A percentile compares a stretch with the other conserved stretches of the same genome.
These are phyloP conservation scores for Vulpes lagopus DNA, from an alignment of 2,113 vertebrate species.

Conservation along the genomic window DNA sequence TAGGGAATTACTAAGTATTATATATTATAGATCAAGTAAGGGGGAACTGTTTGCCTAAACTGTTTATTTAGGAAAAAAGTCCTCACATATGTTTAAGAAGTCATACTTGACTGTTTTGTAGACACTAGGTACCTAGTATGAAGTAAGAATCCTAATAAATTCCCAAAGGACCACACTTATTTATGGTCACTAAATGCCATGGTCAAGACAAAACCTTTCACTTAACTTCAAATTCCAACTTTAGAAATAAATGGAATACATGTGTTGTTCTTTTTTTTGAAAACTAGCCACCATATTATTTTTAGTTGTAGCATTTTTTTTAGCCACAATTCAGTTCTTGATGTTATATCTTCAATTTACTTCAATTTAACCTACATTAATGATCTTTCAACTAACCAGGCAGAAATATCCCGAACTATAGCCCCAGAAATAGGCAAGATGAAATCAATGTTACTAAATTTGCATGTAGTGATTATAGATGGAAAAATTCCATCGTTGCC, in stretches of 20 bases:
- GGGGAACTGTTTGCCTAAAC: not conserved
- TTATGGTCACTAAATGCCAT: not conserved
- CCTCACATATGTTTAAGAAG: not conserved
- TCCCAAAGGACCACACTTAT: not conserved
- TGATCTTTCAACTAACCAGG: conserved; percentile 47
- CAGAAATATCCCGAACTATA: conserved; percentile 55
- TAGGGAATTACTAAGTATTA: not conserved
- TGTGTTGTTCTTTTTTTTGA: not conserved
- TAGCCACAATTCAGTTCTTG: conserved; percentile 3
- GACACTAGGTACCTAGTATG: not conserved
- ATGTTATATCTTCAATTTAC: conserved; percentile 32
- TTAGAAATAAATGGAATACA: not conserved
- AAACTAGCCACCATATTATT: not conserved
- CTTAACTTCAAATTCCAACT: not conserved
- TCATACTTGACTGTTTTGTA: not conserved
- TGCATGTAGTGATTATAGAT: conserved; percentile 56
- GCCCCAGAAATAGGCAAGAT: conserved; percentile 63
- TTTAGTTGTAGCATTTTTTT: not conserved
- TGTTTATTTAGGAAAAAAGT: not conserved
- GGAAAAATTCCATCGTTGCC: conserved; percentile 73
- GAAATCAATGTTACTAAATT: conserved; percentile 65
- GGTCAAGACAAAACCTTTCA: not conserved
- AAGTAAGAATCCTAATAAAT: not conserved
- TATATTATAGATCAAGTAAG: not conserved
- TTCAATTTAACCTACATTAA: conserved; percentile 54